Percentiles rank a stretch among this genome's conserved stretches.
Conservation (phyloP, 2,888 invertebrate genomes). For the Melipona beecheii region DNA sequence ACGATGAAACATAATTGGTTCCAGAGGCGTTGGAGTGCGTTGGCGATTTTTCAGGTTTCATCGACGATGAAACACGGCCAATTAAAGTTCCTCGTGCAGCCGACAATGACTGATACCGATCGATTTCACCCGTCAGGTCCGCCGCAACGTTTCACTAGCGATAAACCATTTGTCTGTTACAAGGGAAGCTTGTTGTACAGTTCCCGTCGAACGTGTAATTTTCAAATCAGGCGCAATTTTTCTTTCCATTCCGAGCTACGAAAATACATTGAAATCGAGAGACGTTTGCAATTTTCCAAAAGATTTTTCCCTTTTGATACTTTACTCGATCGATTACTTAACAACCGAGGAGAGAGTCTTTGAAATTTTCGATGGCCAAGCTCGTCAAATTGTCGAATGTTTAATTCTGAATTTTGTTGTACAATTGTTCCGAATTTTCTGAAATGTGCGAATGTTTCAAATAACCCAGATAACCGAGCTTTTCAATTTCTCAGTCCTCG, state of each 20-base stretch:
- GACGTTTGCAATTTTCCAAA: background rate
- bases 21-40: background rate
- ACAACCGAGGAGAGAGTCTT: too few species aligned
- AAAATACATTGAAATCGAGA: background rate
- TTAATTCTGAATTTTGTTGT: too few species aligned
- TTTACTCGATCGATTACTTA: too few species aligned
- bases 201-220: background rate
- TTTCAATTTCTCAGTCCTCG: too few species aligned
- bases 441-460: too few species aligned
- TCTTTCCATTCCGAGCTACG: background rate
- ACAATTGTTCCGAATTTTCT: too few species aligned
- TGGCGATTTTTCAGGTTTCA: background rate
- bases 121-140: background rate
- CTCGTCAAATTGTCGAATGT: too few species aligned
- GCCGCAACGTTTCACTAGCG: background rate
- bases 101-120: background rate
- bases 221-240: background rate
- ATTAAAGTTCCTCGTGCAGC: background rate
- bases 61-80: conserved; percentile 1
- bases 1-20: background rate
- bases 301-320: too few species aligned
- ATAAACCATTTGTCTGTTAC: background rate
- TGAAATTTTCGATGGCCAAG: background rate
- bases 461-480: too few species aligned
- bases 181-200: background rate